Percentiles rank a stretch among this genome's conserved stretches.
These are phyloP conservation scores for Himalopsyche japonica DNA, from an alignment of 2,888 invertebrate species.

Conservation along the genomic window DNA sequence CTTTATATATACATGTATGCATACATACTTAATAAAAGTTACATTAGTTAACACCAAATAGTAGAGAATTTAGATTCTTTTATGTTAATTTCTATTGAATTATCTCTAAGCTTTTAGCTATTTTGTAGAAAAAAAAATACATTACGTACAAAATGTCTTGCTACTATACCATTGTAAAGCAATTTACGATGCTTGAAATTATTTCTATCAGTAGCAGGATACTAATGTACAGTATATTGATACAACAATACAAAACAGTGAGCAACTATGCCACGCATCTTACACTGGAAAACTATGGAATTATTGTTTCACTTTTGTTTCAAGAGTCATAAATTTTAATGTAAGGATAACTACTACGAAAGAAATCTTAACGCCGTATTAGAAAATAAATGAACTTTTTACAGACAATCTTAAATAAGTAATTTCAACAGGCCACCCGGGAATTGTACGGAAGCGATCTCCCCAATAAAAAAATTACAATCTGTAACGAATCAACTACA, in stretches of 20 bases:
- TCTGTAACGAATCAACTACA: slow-evolving; percentile 4
- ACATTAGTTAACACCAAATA: too few relatives aligned
- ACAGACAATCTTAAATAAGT: background rate
- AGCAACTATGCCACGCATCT: background rate
- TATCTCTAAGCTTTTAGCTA: too few relatives aligned
- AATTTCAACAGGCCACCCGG: background rate
- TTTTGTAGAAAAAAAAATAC: too few relatives aligned
- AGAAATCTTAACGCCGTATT: background rate
- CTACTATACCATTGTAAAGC: too few relatives aligned
- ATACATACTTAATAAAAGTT: too few relatives aligned
- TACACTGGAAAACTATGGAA: background rate
- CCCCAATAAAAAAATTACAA: slow-evolving; percentile 19
- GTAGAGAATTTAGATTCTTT: too few relatives aligned
- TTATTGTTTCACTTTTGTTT: background rate
- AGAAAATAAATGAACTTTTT: background rate
- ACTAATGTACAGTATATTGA: background rate
- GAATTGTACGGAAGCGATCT: slow-evolving; percentile 7
- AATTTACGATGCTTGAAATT: background rate
- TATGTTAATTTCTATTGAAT: too few relatives aligned
- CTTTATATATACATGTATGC: too few relatives aligned
- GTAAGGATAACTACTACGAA: background rate
- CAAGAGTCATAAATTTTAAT: background rate
- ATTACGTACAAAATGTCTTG: too few relatives aligned
- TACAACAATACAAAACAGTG: background rate
- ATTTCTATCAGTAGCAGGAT: background rate